These are phyloP conservation scores for Orientallactaga sibirica DNA, from an alignment of 2,797 vertebrate genomes.

Conservation along the genomic window DNA sequence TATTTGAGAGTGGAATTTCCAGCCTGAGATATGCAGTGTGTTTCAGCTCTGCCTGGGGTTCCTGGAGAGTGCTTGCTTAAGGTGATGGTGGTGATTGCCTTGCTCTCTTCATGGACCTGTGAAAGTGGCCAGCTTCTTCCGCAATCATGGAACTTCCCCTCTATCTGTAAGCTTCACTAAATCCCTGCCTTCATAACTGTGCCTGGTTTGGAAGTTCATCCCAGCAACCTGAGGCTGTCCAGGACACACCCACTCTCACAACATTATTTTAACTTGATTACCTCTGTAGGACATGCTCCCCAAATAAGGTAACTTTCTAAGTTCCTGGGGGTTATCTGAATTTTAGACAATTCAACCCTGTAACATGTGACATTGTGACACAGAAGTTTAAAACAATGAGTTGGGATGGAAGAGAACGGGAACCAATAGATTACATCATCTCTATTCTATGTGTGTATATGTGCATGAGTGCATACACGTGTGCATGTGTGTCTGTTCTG, in stretches of 20 bases:
- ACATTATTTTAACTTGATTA: background rate
- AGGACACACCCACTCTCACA: background rate
- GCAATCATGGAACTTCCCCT: too few relatives aligned
- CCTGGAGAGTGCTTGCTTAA: too few relatives aligned
- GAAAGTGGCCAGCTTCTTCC: too few relatives aligned
- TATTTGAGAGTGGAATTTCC: too few relatives aligned
- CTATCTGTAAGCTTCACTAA: too few relatives aligned
- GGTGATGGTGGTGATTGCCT: too few relatives aligned
- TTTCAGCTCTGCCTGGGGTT: too few relatives aligned
- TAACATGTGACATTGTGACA: background rate
- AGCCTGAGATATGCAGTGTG: too few relatives aligned
- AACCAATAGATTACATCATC: background rate
- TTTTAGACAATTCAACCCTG: background rate
- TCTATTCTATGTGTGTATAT: rapidly evolving
- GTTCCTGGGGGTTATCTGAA: background rate
- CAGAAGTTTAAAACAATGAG: background rate
- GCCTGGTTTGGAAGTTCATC: too few relatives aligned
- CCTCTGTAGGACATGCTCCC: background rate
- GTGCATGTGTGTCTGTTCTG: background rate
- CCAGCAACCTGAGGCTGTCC: too few relatives aligned
- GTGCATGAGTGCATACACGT: background rate
- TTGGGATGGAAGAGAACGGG: background rate
- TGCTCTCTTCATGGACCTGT: too few relatives aligned
- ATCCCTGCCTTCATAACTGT: too few relatives aligned
- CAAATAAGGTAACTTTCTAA: background rate